Base-by-base conservation (phyloP, 2,113 vertebrate genomes). In the Plecotus auritus region DNA sequence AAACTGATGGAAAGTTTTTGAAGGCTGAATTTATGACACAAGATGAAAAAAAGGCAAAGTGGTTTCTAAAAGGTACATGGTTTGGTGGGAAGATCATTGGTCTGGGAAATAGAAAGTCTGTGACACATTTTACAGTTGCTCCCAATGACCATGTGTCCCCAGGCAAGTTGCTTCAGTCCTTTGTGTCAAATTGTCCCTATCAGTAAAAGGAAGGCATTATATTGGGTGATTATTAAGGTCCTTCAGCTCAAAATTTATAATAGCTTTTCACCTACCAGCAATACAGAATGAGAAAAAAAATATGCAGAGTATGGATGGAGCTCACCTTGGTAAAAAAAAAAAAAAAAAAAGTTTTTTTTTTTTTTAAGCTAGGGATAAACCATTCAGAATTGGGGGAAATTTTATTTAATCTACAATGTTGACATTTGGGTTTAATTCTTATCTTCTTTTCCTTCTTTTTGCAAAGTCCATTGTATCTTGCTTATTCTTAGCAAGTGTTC, bases 401-500 rank as follows among this genome's bases (percentile, higher is more conserved):
- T 35, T 81, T 92, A 47, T 85, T 94, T 32, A 84, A 45, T 81
- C 59, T 70, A 23, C 70, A 56, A 59, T 76, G 23, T 32, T 72
- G 8, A n/a, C 49, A 18, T 95, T 85, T 88, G 35, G 28, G 26
- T 91, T 94, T 69, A 82, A 7, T 30, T 47, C 61, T 95, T 77
- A 20, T 74, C 83, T 93, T 83, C 16, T 76, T 64, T 83, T 66
- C 51, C 7, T 90, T 82, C 18, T 32, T 28, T 92, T 86, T 74
- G 32, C 32, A 87, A 83, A 94, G 32, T 2, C 76, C 67, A 67
- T 90, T 85, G 88, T 85, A 59, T 87, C 67, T 81, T 94, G 83
- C 20, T 95, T 95, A 82, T 90, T 93, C 47, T 87, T 73, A 84
- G 61, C 32, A 77, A 77, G 20, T 81, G n/a, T 95, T 91, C 85